These are phyloP conservation scores for Pachycephala philippinensis DNA, from an alignment of 2,113 vertebrate genomes.

Conservation along the genomic window DNA sequence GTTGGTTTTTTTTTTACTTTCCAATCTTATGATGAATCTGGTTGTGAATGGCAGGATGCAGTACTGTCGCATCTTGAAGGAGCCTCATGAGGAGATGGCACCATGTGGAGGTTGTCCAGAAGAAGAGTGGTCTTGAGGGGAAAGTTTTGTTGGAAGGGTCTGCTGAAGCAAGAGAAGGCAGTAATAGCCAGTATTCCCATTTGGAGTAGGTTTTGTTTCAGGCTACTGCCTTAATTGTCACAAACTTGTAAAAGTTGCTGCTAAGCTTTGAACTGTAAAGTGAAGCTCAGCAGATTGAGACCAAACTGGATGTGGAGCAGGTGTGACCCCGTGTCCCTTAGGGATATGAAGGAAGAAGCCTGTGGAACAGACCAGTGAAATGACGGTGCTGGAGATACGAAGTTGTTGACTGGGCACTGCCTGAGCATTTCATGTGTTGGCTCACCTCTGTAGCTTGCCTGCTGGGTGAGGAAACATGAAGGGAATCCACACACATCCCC, in stretches of 20 bases:
- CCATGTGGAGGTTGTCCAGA: not conserved
- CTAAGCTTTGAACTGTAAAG: not conserved
- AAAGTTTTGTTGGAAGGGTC: not conserved
- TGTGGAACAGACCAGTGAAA: not conserved
- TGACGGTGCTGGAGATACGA: not conserved
- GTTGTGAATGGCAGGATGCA: not conserved
- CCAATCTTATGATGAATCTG: not conserved
- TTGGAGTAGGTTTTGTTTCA: not conserved
- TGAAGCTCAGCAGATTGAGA: not conserved
- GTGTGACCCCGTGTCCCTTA: not conserved
- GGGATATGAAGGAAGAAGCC: not conserved
- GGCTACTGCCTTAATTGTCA: not conserved
- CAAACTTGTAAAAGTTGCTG: not conserved
- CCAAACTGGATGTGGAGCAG: not conserved
- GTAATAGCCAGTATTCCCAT: not conserved
- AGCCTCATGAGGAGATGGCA: not conserved
- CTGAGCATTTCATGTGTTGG: accelerated
- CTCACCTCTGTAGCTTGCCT: not conserved
- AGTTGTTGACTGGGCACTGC: not conserved
- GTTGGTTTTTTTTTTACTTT: not conserved
- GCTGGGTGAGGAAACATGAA: not conserved
- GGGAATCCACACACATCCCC: not conserved
- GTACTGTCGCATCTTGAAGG: not conserved
- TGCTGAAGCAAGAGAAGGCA: not conserved
- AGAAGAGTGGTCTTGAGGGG: not conserved